Evolutionary conservation across 2,888 invertebrate species (phyloP).

Genomic region (Agrotis exclamationis): DNA sequence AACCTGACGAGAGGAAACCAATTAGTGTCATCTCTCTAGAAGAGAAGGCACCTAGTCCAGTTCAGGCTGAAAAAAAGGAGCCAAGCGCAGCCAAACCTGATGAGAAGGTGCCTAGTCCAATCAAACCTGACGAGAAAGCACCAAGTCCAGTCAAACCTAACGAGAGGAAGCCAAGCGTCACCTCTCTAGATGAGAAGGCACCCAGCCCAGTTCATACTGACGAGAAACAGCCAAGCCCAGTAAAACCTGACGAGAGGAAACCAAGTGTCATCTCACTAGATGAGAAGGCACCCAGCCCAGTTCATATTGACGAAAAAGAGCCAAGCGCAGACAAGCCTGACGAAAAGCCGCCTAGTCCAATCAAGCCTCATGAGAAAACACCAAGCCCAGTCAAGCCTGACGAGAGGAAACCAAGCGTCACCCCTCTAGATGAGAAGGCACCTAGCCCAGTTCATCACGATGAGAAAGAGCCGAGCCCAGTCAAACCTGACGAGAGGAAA

Average conservation of each 20-base stretch:
- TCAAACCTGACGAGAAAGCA: background rate
- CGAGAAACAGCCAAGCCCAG: background rate
- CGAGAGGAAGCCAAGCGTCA: conserved; percentile 6
- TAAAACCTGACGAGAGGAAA: background rate
- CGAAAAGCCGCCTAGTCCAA: background rate
- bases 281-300: background rate
- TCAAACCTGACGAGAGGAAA: no score
- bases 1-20: background rate
- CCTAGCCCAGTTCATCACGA: no score
- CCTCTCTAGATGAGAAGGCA: background rate
- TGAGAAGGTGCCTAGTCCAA: conserved; percentile 9
- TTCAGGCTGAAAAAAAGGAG: no score
- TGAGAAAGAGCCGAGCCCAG: no score
- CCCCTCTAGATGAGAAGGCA: no score
- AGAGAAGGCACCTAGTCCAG: conserved; percentile 21
- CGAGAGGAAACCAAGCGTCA: no score
- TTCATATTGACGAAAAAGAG: background rate
- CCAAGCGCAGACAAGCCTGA: background rate
- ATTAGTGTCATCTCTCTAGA: background rate
- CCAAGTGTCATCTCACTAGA: background rate
- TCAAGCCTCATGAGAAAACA: background rate
- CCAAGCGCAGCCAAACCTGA: background rate
- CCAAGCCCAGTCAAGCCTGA: no score
- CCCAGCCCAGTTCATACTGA: background rate
- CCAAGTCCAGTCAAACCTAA: background rate